phyloP scores from a whole-genome alignment of 2,888 invertebrate species.

The Epicampocera succincta region DNA sequence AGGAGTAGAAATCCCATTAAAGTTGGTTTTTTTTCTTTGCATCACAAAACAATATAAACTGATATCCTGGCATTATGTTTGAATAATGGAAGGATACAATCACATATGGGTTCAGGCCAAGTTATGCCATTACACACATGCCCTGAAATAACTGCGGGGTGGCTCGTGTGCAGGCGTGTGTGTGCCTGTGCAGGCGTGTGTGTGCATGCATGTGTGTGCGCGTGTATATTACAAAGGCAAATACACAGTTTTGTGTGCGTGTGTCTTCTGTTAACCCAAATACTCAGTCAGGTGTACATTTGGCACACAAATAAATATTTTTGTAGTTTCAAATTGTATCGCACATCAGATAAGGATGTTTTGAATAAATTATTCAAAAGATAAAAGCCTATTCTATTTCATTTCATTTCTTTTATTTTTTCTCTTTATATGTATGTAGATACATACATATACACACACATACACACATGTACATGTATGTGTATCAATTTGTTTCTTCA shows the following conservation, averaged over 20 bases:
- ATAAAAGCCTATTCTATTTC: constrained; percentile 49
- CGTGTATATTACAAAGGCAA: not conserved
- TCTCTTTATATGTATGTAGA: too few relatives aligned
- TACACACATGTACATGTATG: too few relatives aligned
- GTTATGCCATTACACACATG: not conserved
- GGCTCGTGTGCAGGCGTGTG: not conserved
- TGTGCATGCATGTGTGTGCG: not conserved
- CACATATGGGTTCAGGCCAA: constrained; percentile 14
- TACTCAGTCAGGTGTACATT: constrained; percentile 60
- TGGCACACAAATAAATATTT: constrained; percentile 24
- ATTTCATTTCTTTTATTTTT: not conserved
- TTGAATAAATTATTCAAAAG: constrained; percentile 58
- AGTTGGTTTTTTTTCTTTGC: not conserved
- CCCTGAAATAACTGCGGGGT: not conserved
- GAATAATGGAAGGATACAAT: constrained; percentile 25
- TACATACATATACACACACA: too few relatives aligned
- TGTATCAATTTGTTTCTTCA: too few relatives aligned
- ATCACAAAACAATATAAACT: constrained; percentile 6
- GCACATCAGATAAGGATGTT: constrained; percentile 14
- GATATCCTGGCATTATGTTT: constrained; percentile 43
- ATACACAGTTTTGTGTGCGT: not conserved
- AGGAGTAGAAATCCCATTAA: constrained; percentile 39
- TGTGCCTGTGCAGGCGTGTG: not conserved
- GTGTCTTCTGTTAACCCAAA: constrained; percentile 51
- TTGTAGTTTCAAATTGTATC: constrained; percentile 12